Base-by-base conservation (phyloP, 2,888 invertebrate genomes). In the Arenicola marina region DNA sequence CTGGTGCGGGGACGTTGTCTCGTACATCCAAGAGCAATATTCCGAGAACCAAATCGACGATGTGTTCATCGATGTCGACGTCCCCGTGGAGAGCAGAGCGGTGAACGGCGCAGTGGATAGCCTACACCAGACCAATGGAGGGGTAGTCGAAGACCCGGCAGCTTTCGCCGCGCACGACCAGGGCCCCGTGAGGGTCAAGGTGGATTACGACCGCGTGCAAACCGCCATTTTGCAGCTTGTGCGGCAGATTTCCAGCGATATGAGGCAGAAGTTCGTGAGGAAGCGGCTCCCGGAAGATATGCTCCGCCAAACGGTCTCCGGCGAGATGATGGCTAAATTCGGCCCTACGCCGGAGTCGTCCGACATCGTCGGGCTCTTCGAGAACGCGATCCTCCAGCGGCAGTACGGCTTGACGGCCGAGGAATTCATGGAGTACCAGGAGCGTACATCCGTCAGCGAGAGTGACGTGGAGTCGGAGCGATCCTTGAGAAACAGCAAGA, bases 141-240 rank as follows among this genome's bases (percentile, higher is more conserved):
- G 11, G 4, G 28, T 32, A 15, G 53, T 31, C 11, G 32, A 53
- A 32, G 4, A 11, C 4, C 32, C 53, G 11, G 29, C 32, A 11
- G 15, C 18, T 21, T 48, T 24, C 24, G 48, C n/a, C 18, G 11
- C 38, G 38, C 38, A 38, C 11, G 38, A 38, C 38, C 11, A 15
- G 11, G 11, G 38, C 11, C 11, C 11, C 11, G 38, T 38, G 38
- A 18, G 18, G 38, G n/a, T 48, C n/a, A 62, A 56, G 21, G 62
- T 72, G 4, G 66, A 72, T 58, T 67, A 63, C 58, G 63, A 65
- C 24, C 61, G 62, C 31, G 62, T 72, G 3, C 72, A 72, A 51
- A 62, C 63, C 11, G 67, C 69, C 1, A 71, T 72, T 33, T 55
- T 59, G 62, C 61, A 61, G 21, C 48, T 72, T 21, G 72, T 71